phyloP scores from a whole-genome alignment of 2,888 invertebrate species.

The Acanthopleura granulata region DNA sequence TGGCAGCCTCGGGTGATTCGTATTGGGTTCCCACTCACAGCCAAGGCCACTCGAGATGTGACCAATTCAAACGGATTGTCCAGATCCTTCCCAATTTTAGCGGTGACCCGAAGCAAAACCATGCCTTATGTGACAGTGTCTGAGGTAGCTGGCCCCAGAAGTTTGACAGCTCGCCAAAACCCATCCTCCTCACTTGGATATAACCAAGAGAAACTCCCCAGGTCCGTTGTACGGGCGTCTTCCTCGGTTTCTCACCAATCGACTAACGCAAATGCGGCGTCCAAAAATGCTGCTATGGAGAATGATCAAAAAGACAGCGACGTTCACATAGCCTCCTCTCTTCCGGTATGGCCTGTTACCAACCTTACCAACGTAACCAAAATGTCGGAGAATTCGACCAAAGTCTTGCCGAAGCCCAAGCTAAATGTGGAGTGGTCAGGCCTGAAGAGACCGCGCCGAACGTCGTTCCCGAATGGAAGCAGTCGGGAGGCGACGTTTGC shows the following conservation, averaged over 20 bases:
- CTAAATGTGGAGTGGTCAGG: neutral
- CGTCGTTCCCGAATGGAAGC: too few relatives aligned
- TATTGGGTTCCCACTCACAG: neutral
- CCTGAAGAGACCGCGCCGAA: too few relatives aligned
- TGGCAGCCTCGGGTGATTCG: neutral
- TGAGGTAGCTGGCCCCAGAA: neutral
- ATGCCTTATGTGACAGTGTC: neutral
- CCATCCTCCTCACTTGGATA: neutral
- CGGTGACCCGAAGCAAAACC: constrained; percentile 6
- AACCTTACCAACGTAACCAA: neutral
- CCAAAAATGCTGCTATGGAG: neutral
- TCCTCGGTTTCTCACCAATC: neutral
- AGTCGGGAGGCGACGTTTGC: too few relatives aligned
- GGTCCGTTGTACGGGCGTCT: neutral
- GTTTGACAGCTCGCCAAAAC: neutral
- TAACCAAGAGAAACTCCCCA: neutral
- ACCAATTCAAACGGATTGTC: neutral
- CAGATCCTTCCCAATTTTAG: neutral
- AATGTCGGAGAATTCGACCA: neutral
- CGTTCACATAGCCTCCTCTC: neutral
- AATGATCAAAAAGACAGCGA: neutral
- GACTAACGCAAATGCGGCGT: neutral
- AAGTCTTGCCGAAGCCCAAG: neutral
- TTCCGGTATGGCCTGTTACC: constrained; percentile 12
- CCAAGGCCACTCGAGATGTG: neutral